A percentile compares a stretch with the other conserved stretches of the same genome.
Evolutionary conservation across 2,888 invertebrate genomes (phyloP).

Genomic region (Eupelmus urozonus): DNA sequence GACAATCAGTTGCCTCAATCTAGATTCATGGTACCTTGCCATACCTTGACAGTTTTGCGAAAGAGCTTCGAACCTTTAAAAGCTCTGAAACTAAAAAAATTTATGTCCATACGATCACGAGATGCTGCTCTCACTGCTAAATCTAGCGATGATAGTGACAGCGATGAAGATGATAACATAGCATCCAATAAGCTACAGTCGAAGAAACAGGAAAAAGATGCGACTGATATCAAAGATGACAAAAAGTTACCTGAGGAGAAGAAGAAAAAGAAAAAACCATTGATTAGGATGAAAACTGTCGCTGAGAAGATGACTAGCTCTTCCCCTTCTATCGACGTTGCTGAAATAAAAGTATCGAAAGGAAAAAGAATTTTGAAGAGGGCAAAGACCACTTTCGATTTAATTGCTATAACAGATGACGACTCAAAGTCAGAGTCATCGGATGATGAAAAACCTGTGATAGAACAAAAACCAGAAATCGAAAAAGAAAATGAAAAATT

Average conservation of each 20-base stretch:
- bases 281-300: conserved; percentile 59
- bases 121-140: conserved; percentile 56
- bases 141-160: conserved; percentile 50
- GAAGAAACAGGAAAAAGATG: not conserved
- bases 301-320: conserved; percentile 21
- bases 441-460: not conserved
- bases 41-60: conserved; percentile 68
- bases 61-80: conserved; percentile 72
- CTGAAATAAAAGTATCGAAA: not conserved
- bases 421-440: not conserved
- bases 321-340: not conserved
- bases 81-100: conserved; percentile 65
- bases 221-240: not conserved
- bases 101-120: conserved; percentile 63
- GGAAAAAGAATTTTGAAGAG: conserved; percentile 50
- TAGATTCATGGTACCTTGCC: conserved; percentile 71
- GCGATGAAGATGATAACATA: conserved; percentile 36
- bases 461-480: not conserved
- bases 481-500: conserved; percentile 14
- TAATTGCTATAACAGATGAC: not conserved
- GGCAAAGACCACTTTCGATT: conserved; percentile 57
- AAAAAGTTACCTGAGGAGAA: conserved; percentile 51
- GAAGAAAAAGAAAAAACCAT: conserved; percentile 40
- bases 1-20: conserved; percentile 61
- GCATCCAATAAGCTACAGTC: not conserved